These are phyloP conservation scores for Metellina segmentata DNA, from an alignment of 2,888 invertebrate species.

Conservation along the genomic window DNA sequence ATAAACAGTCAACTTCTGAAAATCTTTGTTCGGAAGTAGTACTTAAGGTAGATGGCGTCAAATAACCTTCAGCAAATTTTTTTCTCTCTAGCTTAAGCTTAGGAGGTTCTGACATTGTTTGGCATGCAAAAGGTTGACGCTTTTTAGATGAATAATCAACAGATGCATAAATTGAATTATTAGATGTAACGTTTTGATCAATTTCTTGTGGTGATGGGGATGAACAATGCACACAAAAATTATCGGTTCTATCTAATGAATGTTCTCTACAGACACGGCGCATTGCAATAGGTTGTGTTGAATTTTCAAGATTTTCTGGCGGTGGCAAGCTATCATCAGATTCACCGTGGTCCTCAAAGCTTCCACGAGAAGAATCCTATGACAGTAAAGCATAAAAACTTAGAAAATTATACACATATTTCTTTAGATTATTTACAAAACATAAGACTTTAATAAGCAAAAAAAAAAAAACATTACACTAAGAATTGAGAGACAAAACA, in stretches of 20 bases:
- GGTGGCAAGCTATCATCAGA: conserved; percentile 72
- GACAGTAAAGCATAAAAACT: neutral
- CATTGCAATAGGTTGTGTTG: conserved; percentile 34
- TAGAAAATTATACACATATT: neutral
- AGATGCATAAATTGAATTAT: conserved; percentile 78
- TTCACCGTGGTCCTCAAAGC: conserved; percentile 70
- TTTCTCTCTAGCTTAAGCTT: conserved; percentile 80
- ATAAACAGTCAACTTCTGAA: conserved; percentile 75
- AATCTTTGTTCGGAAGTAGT: conserved; percentile 73
- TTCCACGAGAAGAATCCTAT: conserved; percentile 73
- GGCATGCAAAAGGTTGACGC: conserved; percentile 18
- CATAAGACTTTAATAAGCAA: too few species aligned
- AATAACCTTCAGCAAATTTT: conserved; percentile 77
- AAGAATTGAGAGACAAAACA: too few species aligned
- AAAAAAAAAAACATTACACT: too few species aligned
- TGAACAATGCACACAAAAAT: conserved; percentile 34
- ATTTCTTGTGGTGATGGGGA: conserved; percentile 11
- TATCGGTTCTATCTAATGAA: conserved; percentile 26
- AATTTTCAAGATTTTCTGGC: conserved; percentile 60
- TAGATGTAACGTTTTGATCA: conserved; percentile 62
- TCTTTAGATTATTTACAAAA: neutral
- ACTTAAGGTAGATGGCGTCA: conserved; percentile 73
- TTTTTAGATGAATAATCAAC: conserved; percentile 78
- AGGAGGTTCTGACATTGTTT: conserved; percentile 78
- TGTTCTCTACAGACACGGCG: conserved; percentile 38